Conservation (phyloP, 2,888 invertebrate species). For the Leptarthrus brevirostris region DNA sequence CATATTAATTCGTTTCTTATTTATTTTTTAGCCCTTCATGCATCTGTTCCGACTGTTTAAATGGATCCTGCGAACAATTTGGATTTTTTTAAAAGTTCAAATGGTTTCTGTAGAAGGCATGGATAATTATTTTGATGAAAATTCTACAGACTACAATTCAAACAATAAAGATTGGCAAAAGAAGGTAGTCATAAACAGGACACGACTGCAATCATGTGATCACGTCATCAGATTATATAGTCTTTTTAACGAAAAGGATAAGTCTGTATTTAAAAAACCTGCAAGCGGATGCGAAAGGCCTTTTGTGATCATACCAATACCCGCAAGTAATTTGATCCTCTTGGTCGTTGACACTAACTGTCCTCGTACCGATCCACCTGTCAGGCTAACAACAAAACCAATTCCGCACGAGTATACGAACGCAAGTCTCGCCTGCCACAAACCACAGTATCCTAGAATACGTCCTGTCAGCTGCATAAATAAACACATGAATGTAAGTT, state of each 20-base stretch:
- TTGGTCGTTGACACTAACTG: slow-evolving; percentile 80
- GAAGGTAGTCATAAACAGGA: slow-evolving; percentile 77
- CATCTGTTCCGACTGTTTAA: slow-evolving; percentile 71
- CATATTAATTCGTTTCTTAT: too few relatives aligned
- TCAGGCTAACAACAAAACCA: slow-evolving; percentile 66
- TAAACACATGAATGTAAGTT: slow-evolving; percentile 78
- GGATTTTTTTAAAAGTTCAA: slow-evolving; percentile 71
- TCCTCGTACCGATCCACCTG: slow-evolving; percentile 67
- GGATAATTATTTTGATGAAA: slow-evolving; percentile 69
- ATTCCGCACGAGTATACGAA: slow-evolving; percentile 67
- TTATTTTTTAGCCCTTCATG: slow-evolving; percentile 71
- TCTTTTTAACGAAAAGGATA: slow-evolving; percentile 69
- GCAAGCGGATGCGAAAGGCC: slow-evolving; percentile 69
- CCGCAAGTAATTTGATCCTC: slow-evolving; percentile 81
- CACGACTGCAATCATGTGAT: slow-evolving; percentile 87
- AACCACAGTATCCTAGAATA: slow-evolving; percentile 71
- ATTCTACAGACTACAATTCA: slow-evolving; percentile 64
- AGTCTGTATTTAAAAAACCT: slow-evolving; percentile 68
- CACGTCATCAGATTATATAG: slow-evolving; percentile 74
- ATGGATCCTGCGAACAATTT: slow-evolving; percentile 72
- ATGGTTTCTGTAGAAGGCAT: slow-evolving; percentile 69
- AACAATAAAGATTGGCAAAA: slow-evolving; percentile 73
- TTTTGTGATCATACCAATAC: slow-evolving; percentile 80
- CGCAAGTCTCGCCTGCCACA: slow-evolving; percentile 71
- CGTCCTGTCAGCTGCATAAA: slow-evolving; percentile 82